Evolutionary conservation across 2,797 vertebrate species (phyloP).

Genomic region (Lepus oiostolus): DNA sequence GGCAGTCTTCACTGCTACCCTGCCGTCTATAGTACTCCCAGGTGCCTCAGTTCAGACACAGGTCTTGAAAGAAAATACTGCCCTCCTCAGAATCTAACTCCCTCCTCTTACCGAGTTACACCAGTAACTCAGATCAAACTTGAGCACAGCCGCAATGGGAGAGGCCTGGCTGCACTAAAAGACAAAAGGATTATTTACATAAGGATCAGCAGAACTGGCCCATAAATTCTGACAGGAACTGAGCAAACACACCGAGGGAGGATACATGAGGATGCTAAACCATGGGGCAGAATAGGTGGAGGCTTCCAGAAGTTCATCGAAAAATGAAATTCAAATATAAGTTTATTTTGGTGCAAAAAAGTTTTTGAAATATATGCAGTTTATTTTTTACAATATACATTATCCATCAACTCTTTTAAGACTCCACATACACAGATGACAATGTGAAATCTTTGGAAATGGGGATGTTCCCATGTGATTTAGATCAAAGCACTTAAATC

Average conservation of each 20-base stretch:
- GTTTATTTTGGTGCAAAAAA: too few relatives aligned
- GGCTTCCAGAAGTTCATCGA: neutral
- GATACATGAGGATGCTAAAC: neutral
- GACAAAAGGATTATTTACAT: neutral
- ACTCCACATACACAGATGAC: too few relatives aligned
- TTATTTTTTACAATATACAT: too few relatives aligned
- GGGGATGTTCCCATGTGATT: neutral
- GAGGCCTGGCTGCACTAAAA: neutral
- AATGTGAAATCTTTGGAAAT: too few relatives aligned
- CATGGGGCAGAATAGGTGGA: neutral
- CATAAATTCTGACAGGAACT: neutral
- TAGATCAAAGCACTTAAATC: neutral
- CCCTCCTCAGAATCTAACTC: neutral
- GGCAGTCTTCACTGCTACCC: rapidly evolving
- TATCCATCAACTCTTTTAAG: too few relatives aligned
- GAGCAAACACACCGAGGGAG: neutral
- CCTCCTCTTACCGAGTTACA: neutral
- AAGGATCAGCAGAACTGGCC: neutral
- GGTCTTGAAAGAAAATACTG: neutral
- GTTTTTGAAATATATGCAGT: too few relatives aligned
- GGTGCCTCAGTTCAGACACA: neutral
- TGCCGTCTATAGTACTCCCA: neutral
- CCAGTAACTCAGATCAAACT: neutral
- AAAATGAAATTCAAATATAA: too few relatives aligned
- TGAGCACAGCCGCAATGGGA: neutral